These are phyloP conservation scores for Otolemur crassicaudatus DNA, from an alignment of 2,797 vertebrate genomes.

Conservation along the genomic window DNA sequence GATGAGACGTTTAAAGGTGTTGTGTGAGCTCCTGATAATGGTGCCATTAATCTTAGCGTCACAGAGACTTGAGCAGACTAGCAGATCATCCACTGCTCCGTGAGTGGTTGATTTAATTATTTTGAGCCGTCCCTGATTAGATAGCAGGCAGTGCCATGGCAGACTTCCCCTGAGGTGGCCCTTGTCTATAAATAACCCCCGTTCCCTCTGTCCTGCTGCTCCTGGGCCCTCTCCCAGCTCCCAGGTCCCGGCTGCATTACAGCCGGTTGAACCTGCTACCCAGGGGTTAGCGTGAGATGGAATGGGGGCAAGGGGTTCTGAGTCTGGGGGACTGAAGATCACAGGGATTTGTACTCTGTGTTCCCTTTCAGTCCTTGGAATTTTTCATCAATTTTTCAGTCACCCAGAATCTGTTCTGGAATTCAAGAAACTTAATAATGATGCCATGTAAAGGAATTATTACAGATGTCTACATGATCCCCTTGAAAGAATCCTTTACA, in stretches of 20 bases:
- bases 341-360: slow-evolving; percentile 3
- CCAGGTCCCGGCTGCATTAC: background rate
- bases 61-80: slow-evolving; percentile 20
- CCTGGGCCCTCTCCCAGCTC: background rate
- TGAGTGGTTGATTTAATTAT: slow-evolving; percentile 68
- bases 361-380: slow-evolving; percentile 49
- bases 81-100: background rate
- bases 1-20: background rate
- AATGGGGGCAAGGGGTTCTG: background rate
- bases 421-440: slow-evolving; percentile 64
- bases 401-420: slow-evolving; percentile 51
- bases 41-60: slow-evolving; percentile 63
- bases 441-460: slow-evolving; percentile 33
- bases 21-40: slow-evolving; percentile 59
- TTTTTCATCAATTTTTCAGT: slow-evolving; percentile 67
- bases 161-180: background rate
- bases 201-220: background rate
- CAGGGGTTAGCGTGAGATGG: no score
- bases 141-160: background rate
- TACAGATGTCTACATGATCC: slow-evolving; percentile 51
- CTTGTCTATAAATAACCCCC: slow-evolving; percentile 30
- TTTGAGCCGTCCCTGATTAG: slow-evolving; percentile 61
- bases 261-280: background rate
- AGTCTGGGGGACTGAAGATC: background rate
- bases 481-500: slow-evolving; percentile 65